Evolutionary conservation across 2,888 invertebrate species (phyloP).

Genomic region (Temnothorax ravouxi): DNA sequence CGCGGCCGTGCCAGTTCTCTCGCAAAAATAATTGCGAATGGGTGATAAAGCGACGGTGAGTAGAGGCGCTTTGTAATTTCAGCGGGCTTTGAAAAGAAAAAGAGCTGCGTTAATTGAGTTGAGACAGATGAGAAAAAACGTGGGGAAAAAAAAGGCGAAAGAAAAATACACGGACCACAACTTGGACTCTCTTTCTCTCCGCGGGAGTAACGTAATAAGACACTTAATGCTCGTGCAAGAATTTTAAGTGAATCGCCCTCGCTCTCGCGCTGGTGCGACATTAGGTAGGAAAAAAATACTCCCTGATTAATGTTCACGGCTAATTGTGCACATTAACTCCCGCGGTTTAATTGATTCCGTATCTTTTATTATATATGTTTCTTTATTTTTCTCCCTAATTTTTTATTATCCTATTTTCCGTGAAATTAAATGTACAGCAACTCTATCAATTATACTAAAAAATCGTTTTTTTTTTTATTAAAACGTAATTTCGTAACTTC

Average conservation of each 20-base stretch:
- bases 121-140: conserved; percentile 32
- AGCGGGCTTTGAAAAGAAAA: conserved; percentile 51
- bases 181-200: not conserved
- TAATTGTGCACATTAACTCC: not conserved
- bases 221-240: conserved; percentile 45
- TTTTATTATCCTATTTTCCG: not conserved
- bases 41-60: conserved; percentile 47
- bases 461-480: not conserved
- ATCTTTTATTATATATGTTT: not conserved
- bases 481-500: not conserved
- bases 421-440: not conserved
- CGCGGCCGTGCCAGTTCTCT: conserved; percentile 36
- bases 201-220: conserved; percentile 39
- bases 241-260: conserved; percentile 44
- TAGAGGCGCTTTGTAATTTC: conserved; percentile 51
- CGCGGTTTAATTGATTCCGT: not conserved
- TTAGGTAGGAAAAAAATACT: not conserved
- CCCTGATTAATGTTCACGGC: not conserved
- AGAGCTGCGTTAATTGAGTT: conserved; percentile 49
- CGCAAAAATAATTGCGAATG: conserved; percentile 58
- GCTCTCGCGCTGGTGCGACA: not conserved
- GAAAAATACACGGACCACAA: not conserved
- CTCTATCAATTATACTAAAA: not conserved
- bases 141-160: not conserved
- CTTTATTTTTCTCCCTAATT: not conserved